phyloP scores from a whole-genome alignment of 2,888 invertebrate species.

The Lutraria lutraria region DNA sequence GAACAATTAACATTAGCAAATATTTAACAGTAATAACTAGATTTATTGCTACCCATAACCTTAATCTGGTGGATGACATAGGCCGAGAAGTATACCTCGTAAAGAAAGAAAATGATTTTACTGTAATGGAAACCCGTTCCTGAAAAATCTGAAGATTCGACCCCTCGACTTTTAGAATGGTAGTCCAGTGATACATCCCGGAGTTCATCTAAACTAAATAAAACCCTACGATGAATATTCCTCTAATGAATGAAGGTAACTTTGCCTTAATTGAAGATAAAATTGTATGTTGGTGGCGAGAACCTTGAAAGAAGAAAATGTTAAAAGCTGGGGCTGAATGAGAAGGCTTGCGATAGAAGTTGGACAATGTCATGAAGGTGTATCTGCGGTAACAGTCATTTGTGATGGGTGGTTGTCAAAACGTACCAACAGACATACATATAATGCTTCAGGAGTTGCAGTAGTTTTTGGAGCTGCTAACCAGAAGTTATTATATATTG shows the following conservation, averaged over 20 bases:
- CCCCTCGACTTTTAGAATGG: too few species aligned
- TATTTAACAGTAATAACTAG: too few species aligned
- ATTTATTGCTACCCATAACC: too few species aligned
- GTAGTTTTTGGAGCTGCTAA: conserved; percentile 47
- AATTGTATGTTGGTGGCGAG: conserved; percentile 46
- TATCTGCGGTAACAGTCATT: conserved; percentile 53
- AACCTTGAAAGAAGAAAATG: conserved; percentile 42
- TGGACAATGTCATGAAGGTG: conserved; percentile 41
- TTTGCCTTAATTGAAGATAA: conserved; percentile 40
- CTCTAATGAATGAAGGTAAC: conserved; percentile 28
- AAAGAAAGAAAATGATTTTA: too few species aligned
- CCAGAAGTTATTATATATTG: conserved; percentile 45
- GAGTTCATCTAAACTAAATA: conserved; percentile 30
- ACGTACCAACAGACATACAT: conserved; percentile 55
- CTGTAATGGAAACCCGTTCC: too few species aligned
- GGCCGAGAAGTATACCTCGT: too few species aligned
- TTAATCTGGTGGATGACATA: too few species aligned
- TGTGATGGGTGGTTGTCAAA: conserved; percentile 59
- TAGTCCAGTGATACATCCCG: conserved; percentile 33
- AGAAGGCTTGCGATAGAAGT: conserved; percentile 37
- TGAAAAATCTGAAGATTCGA: too few species aligned
- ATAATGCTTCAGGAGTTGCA: too few species aligned
- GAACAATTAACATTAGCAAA: too few species aligned
- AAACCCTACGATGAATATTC: conserved; percentile 40
- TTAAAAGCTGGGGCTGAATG: conserved; percentile 45